Percentiles rank a stretch among this genome's conserved stretches.
These are phyloP conservation scores for Dasyornis broadbenti DNA, from an alignment of 2,113 vertebrate genomes.

Conservation along the genomic window DNA sequence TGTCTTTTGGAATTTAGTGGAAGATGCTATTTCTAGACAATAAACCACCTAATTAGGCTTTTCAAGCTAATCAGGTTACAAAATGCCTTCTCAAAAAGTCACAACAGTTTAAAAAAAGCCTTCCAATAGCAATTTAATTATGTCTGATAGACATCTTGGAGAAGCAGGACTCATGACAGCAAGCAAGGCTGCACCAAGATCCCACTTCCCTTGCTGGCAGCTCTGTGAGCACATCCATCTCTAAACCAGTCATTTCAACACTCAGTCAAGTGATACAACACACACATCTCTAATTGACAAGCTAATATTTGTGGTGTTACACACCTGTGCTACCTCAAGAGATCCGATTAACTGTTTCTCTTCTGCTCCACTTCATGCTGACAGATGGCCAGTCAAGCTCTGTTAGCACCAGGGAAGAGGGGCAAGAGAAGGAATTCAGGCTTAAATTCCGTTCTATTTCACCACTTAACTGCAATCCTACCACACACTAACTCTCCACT, in stretches of 20 bases:
- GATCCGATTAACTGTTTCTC: accelerated
- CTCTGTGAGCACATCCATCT: not conserved
- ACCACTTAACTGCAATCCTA: not conserved
- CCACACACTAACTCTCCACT: not conserved
- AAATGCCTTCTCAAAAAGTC: not conserved
- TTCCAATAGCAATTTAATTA: not conserved
- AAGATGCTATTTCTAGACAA: conserved; percentile 38
- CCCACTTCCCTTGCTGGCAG: not conserved
- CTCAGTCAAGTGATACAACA: not conserved
- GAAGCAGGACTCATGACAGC: not conserved
- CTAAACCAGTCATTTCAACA: not conserved
- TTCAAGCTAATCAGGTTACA: conserved; percentile 3
- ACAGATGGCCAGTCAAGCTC: not conserved
- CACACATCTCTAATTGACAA: not conserved
- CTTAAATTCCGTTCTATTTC: not conserved
- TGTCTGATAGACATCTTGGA: not conserved
- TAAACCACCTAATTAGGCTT: not conserved
- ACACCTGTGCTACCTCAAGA: not conserved
- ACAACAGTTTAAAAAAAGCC: not conserved
- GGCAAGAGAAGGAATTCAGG: not conserved
- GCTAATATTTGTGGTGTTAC: not conserved
- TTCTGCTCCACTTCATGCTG: not conserved
- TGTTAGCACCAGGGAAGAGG: not conserved
- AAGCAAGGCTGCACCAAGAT: not conserved
- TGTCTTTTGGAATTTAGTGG: not conserved